Base-by-base conservation (phyloP, 2,797 vertebrate genomes). In the Tragopan temminckii region DNA sequence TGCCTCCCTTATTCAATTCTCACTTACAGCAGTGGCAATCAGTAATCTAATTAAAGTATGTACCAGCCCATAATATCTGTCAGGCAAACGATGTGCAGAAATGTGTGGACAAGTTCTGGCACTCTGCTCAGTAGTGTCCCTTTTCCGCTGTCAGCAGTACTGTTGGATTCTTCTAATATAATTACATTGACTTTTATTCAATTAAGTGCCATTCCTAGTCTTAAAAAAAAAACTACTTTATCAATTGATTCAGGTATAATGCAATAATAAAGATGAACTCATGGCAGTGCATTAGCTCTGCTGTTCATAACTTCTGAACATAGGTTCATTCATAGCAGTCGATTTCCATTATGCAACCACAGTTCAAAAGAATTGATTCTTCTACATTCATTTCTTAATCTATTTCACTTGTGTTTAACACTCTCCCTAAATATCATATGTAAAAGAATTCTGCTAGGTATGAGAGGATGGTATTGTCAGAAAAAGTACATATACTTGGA, bases 221-320 rank as follows among this genome's bases (percentile, higher is more conserved):
- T 97, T 90, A 97, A 98, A 97, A 98, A 68, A 97, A 99, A 99
- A 98, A 96, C 98, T 98, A 99, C 98, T 99, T 99, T 99, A 99
- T 99, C 99, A 99, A 99, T 99, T 99, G 99, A 99, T 99, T 99
- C 99, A 98, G 98, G 98, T 98, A 98, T 99, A 99, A 99, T 99
- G 98, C 98, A 99, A 99, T 99, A 99, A 99, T 99, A 98, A 98
- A 98, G 98, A 98, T 99, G 98, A 99, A 99, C 98, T 99, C 98
- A 98, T 97, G 97, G 98, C 98, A 99, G 98, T 98, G 98, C 99
- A 99, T 99, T 99, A 99, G 98, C 98, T 98, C 98, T 98, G 98
- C 98, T 98, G 98, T 98, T 98, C 98, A 98, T 99, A 98, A 99
- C 98, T 98, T 99, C 98, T 98, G 97, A 97, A 97, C 96, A 95